Evolutionary conservation across 2,113 vertebrate species (phyloP), one percentile per base, ranked within the genome.

Genomic region (Laterallus jamaicensis): DNA sequence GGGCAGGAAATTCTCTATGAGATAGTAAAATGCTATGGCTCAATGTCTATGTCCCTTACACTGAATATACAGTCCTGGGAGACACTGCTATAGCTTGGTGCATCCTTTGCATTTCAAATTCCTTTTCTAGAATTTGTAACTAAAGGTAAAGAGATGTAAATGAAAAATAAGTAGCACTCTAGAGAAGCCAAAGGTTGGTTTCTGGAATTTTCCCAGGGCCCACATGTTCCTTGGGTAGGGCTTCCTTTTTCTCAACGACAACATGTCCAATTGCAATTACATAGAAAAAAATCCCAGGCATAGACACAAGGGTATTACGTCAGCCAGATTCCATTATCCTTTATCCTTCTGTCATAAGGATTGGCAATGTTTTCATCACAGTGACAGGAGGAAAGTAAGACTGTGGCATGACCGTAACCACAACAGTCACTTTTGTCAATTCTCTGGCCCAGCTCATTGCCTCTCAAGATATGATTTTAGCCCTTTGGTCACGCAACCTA

Each of bases 321-420:
- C 90, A 95, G 64, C 42, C 35, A 80, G 60, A 82, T 66, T 66
- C 70, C n/a, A 13, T 67, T 86, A 77, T 80, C 71, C 15, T 90
- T 91, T 90, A 86, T 90, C 22, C 40, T 76, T 76, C 67, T 90
- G 82, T 94, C 83, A 52, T 59, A 83, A 70, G 73, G 16, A 83
- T 52, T 64, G 40, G 22, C n/a, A 86, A 84, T 21, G 40, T 77
- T 93, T 92, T 88, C 71, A 59, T 88, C 86, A 78, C 42, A 28
- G 64, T 78, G 91, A 50, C n/a, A 67, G 80, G 58, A 75, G 17
- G 20, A 68, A 76, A 91, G 78, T 20, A 69, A 56, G 50, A 37
- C 44, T 62, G 13, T 55, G 47, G 50, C 2, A 0, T 42, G 59
- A 77, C 67, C 25, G 3, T 40, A 94, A 83, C 63, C 55, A 80